Base-by-base conservation (phyloP, 2,888 invertebrate species). In the Cryptocheilus praepositus region DNA sequence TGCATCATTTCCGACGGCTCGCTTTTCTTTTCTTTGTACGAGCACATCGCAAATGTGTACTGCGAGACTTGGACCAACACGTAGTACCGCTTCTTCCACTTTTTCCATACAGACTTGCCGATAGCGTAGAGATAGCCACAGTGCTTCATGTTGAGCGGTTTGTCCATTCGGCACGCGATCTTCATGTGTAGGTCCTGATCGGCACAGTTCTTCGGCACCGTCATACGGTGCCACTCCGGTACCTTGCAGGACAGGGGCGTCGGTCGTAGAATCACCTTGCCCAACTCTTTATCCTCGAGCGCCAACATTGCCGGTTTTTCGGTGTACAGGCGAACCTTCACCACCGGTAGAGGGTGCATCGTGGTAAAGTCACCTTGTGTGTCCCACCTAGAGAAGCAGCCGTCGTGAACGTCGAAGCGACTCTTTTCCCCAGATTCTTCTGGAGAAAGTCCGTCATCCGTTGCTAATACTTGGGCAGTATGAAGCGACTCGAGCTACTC, bases 1-100 rank as follows among this genome's bases (percentile, higher is more conserved):
- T 99, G 98, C 96, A 99, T 97, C 96, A 99, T 98, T 91, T 99
- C 99, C 25, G 98, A 97, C 15, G 99, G 99, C 89, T 99, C 99
- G 22, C 97, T 96, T 90, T 99, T 99, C 92, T 98, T 99, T 90
- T 99, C 98, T 89, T 98, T 96, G 89, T 99, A 99, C 83, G 98
- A 98, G 91, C 99, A 99, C 94, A 99, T 96, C 53, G 99, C 99
- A 91, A 99, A 99, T 46, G 99, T 99, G 90, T 99, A 99, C 91
- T 99, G 99, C 71, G 98, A 98, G 53, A 99, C 98, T 92, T 99
- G 99, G 56, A 99, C 99, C 77, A 99, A 91, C 76, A 99, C 98
- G 92, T 96, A 98, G 90, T 99, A 99, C 65, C 99, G 92, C 85
- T 97, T 96, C 91, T 99, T 99, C 98, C 99, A 99, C 89, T 99